Percentiles rank a stretch among this genome's conserved stretches.
Evolutionary conservation across 2,113 vertebrate species (phyloP).

Genomic region (Dicrurus megarhynchus): DNA sequence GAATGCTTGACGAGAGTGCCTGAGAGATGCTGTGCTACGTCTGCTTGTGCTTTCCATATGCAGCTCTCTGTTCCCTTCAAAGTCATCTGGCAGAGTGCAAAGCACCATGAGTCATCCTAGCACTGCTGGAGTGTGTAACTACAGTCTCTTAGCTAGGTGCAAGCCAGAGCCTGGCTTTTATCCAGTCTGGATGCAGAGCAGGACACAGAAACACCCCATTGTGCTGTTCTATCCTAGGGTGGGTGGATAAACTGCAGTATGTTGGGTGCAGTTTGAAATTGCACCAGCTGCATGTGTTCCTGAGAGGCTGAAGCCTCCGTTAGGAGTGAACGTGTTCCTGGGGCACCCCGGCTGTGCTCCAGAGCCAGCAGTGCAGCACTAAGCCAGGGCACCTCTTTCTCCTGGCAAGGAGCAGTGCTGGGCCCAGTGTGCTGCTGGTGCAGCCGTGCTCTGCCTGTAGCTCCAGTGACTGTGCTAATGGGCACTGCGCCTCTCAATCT

Average conservation of each 20-base stretch:
- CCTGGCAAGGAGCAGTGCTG: rapidly evolving
- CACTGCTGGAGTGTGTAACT: not conserved
- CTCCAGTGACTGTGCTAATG: not conserved
- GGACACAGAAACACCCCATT: not conserved
- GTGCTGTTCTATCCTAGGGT: not conserved
- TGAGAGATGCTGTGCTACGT: not conserved
- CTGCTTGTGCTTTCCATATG: not conserved
- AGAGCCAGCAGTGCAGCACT: not conserved
- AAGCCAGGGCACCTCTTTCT: not conserved
- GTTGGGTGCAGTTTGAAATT: not conserved
- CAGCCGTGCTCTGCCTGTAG: rapidly evolving
- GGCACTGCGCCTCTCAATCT: not conserved
- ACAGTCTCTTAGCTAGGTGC: not conserved
- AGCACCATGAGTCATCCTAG: not conserved
- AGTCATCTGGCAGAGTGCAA: not conserved
- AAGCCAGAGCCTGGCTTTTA: not conserved
- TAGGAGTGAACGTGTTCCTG: rapidly evolving
- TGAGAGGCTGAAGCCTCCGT: not conserved
- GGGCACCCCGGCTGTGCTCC: not conserved
- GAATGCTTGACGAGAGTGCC: rapidly evolving
- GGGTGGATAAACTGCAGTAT: not conserved
- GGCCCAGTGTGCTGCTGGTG: not conserved
- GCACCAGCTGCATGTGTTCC: not conserved
- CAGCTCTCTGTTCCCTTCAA: not conserved
- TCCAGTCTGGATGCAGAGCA: not conserved